Base-by-base conservation (phyloP, 1,140 invertebrate species). In the Hycleus phaleratus region DNA sequence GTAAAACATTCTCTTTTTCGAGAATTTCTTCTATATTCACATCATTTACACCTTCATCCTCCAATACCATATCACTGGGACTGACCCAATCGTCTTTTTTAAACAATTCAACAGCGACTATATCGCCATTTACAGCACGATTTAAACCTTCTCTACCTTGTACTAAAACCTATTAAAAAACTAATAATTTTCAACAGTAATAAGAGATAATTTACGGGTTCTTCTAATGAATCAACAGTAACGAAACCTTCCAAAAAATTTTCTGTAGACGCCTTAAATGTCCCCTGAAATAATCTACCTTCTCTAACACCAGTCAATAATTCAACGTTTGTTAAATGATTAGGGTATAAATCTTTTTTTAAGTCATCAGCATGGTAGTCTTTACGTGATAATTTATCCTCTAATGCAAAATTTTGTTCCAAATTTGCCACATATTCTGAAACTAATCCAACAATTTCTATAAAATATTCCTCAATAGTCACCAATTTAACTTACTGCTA, bases 161-260 rank as follows among this genome's bases (percentile, higher is more conserved):
- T 38, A 98, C 78, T 10, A 97, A 78, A 54, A 97, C 83, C 89
- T 94, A 61, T 38, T 63, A 64, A 11, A 51, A 42, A 55, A n/a
- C 10, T 43, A 11, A 45, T 42, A 45, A 53, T 46, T 38, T 11
- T 26, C 2, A 49, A 47, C 8, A 45, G 0, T 26, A 48, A n/a
- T 25, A 39, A 9, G 11, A 48, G 10, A 46, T 45, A 1, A 42
- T 78, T 78, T 78, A 91, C 88, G 59, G 81, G 78, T 73, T 90
- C 86, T 45, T 90, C 85, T 68, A 80, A 82, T 11, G 81, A 80
- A 68, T 89, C 88, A 1, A 95, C 83, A 72, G 82, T 87, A 7
- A 96, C 91, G 66, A 78, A 87, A n/a, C 91, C 96, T 79, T 99
- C 95, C 2, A 97, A 77, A 71, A 92, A 98, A 76, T 98, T 99